These are phyloP conservation scores for Acrocyrtus sp. DNA, from an alignment of 2,888 invertebrate genomes.

Conservation along the genomic window DNA sequence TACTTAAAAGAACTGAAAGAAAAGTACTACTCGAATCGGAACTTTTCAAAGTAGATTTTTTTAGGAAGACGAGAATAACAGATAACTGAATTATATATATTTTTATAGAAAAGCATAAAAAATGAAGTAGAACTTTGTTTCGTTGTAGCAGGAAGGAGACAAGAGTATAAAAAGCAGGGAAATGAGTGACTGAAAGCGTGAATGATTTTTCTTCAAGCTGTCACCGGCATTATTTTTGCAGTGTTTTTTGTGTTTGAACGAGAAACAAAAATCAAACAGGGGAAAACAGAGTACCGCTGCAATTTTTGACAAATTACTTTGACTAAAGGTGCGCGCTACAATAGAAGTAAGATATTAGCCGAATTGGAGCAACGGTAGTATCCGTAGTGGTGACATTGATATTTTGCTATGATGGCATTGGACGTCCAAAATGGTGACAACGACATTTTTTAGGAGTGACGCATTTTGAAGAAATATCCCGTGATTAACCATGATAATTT, in stretches of 20 bases:
- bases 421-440: conserved; percentile 15
- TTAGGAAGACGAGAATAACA: too few species aligned
- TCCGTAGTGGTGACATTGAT: neutral
- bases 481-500: conserved; percentile 23
- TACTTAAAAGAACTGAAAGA: too few species aligned
- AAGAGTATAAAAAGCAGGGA: too few species aligned
- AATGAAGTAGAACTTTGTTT: too few species aligned
- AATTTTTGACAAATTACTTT: neutral
- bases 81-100: too few species aligned
- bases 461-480: too few species aligned
- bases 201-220: conserved; percentile 1
- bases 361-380: conserved; percentile 29
- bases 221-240: neutral
- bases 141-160: too few species aligned
- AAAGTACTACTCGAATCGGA: neutral
- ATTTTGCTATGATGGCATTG: too few species aligned
- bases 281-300: neutral
- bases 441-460: too few species aligned
- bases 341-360: conserved; percentile 3
- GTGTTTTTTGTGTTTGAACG: neutral
- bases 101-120: too few species aligned
- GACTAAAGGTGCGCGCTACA: neutral
- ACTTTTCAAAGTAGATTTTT: neutral
- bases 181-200: conserved; percentile 29
- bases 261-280: neutral